Percentiles rank a stretch among this genome's conserved stretches.
These are phyloP conservation scores for Trinorchestia longiramus DNA, from an alignment of 1,140 invertebrate genomes.

Conservation along the genomic window DNA sequence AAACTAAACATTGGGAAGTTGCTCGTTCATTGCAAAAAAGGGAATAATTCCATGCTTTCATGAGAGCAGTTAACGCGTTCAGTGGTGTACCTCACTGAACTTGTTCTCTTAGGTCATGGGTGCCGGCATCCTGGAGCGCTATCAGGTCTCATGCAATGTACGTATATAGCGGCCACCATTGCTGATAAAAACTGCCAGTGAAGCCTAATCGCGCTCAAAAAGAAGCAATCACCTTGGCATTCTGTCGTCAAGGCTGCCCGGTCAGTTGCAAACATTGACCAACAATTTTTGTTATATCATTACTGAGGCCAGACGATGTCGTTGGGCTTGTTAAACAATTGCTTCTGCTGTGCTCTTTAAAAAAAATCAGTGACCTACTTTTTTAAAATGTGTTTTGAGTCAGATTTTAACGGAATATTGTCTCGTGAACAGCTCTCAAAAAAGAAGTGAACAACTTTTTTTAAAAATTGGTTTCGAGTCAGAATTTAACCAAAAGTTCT, in stretches of 20 bases:
- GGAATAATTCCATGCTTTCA: not conserved
- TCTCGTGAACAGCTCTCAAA: no score
- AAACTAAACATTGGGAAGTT: not conserved
- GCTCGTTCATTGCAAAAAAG: not conserved
- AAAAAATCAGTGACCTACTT: not conserved
- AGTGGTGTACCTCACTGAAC: not conserved
- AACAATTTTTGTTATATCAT: not conserved
- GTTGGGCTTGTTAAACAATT: not conserved
- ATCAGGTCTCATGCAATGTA: not conserved
- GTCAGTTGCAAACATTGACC: not conserved
- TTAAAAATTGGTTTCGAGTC: no score
- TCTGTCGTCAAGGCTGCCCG: not conserved
- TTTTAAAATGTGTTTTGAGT: no score
- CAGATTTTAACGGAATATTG: no score
- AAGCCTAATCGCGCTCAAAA: not conserved
- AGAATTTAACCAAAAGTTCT: no score
- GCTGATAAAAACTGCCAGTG: not conserved
- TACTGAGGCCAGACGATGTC: not conserved
- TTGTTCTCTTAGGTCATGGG: not conserved
- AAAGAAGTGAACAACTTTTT: no score
- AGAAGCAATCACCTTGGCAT: not conserved
- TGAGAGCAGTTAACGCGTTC: not conserved
- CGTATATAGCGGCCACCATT: not conserved
- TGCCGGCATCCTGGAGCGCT: not conserved
- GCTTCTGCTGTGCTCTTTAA: not conserved